Base-by-base conservation (phyloP, 2,113 vertebrate species). In the Poecilia latipinna region DNA sequence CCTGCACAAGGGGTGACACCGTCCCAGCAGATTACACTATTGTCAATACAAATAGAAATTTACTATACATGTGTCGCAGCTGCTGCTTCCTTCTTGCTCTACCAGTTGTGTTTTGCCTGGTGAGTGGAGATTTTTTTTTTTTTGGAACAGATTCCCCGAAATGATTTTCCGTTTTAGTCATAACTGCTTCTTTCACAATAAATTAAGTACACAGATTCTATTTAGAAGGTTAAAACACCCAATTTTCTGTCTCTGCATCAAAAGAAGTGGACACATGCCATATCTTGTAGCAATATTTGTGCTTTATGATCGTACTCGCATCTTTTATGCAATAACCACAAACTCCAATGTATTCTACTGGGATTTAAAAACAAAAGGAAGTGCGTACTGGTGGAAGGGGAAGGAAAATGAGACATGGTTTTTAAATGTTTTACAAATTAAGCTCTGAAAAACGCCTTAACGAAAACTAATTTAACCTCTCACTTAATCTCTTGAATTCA, bases 11-110 rank as follows among this genome's bases (percentile, higher is more conserved):
- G 93, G 95, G 94, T 90, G 94, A 96, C 96, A 94, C 95, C 94
- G 95, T 97, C 96, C 95, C 95, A 92, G 94, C 95, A 97, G 96
- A 97, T 98, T 97, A 97, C 95, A 95, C 96, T 96, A 96, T 97
- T 97, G 96, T 97, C 96, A 97, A 97, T 97, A 98, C 96, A 98
- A 96, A 93, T 90, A 92, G 88, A 93, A 94, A 91, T 92, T 85
- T 89, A 90, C 91, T 90, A 87, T 90, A 92, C 91, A 92, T 86
- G 91, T 91, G 90, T 87, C 70, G 35, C 86, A 85, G 76, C 88
- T 87, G 90, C 86, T 85, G 76, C 88, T 78, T 90, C 88, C 88
- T 78, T 90, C 88, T 89, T 86, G 86, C 79, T n/a, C 24, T 42
- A 79, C 84, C 82, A 33, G 78, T 80, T 37, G 80, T 77, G 80